A percentile compares a stretch with the other conserved stretches of the same genome.
Evolutionary conservation across 2,888 invertebrate species (phyloP).

Genomic region (Oxyscelio sp.): DNA sequence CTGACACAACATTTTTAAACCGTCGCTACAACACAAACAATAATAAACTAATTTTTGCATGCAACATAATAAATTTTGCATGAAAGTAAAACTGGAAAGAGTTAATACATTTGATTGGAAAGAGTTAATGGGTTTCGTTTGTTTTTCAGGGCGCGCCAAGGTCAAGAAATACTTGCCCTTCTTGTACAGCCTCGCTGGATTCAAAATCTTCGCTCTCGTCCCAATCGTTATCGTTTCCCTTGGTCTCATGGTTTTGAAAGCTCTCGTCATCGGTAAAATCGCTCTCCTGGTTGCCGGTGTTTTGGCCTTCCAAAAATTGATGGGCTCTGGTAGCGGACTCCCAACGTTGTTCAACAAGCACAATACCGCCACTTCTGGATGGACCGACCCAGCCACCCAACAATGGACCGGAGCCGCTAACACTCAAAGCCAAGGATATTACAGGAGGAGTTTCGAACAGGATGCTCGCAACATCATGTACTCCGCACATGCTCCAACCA

Average conservation of each 20-base stretch:
- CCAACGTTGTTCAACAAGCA: constrained; percentile 83
- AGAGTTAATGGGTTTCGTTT: constrained; percentile 66
- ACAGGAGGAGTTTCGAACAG: constrained; percentile 88
- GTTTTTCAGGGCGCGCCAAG: constrained; percentile 91
- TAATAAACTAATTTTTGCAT: too few relatives aligned
- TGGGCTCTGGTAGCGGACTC: constrained; percentile 89
- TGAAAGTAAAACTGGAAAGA: constrained; percentile 56
- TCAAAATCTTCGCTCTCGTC: constrained; percentile 92
- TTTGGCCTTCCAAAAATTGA: constrained; percentile 92
- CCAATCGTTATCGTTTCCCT: constrained; percentile 93
- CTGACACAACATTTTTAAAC: too few relatives aligned
- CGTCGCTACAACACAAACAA: too few relatives aligned
- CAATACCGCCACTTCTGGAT: constrained; percentile 75
- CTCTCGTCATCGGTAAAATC: constrained; percentile 93
- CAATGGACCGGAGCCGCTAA: constrained; percentile 83
- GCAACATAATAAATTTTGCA: too few relatives aligned
- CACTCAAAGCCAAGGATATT: constrained; percentile 84
- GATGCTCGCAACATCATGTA: constrained; percentile 93
- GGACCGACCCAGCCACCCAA: constrained; percentile 55
- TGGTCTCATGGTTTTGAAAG: constrained; percentile 93
- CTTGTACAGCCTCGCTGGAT: too few relatives aligned
- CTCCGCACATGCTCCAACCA: constrained; percentile 90
- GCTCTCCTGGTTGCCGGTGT: constrained; percentile 93
- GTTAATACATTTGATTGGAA: constrained; percentile 58
- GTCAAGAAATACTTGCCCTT: too few relatives aligned